Base-by-base conservation (phyloP, 2,888 invertebrate genomes). In the Epirrhoe tristata region DNA sequence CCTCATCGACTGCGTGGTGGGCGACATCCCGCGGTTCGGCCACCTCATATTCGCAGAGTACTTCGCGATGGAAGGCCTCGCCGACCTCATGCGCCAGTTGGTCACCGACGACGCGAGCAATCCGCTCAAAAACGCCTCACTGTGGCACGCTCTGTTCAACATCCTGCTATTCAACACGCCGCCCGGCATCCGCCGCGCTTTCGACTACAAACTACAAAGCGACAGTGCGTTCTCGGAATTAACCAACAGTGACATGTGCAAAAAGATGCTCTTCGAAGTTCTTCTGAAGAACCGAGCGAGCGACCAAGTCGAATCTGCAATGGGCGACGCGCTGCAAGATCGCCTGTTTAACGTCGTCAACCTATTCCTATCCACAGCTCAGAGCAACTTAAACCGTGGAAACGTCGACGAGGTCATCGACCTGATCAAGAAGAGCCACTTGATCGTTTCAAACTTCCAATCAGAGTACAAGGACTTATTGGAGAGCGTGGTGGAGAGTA, bases 31-130 rank as follows among this genome's bases (percentile, higher is more conserved):
- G 7, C 75, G 74, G 61, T 82, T 81, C 57, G 78, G 78, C 10
- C 81, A 83, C 46, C 39, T 78, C 4, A 50, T 81, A 36, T 82
- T 82, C 66, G 82, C 82, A 2, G 83, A 84, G 66, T 82, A 81
- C 64, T 83, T 79, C 61, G 46, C 75, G 14, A 64, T 79, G 48
- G 82, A 84, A 74, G 72, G 65, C 8, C 57, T 74, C 0, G 58
- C 73, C 4, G 79, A 82, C 51, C 0, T 76, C 1, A 34, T 79
- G 7, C 77, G 77, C 61, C 7, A 52, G 7, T 0, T 68, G 16
- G 48, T 14, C 12, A 48, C 17, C 0, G 63, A 65, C n/a, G 46
- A 64, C 3, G 0, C 43, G 0, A 16, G 52, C 2, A 52, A 73
- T 16, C n/a, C 63, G 6, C 48, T 74, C 0, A 62, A 73, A 8